Base-by-base conservation (phyloP, 2,888 invertebrate genomes). In the Falcaria lacertinaria region DNA sequence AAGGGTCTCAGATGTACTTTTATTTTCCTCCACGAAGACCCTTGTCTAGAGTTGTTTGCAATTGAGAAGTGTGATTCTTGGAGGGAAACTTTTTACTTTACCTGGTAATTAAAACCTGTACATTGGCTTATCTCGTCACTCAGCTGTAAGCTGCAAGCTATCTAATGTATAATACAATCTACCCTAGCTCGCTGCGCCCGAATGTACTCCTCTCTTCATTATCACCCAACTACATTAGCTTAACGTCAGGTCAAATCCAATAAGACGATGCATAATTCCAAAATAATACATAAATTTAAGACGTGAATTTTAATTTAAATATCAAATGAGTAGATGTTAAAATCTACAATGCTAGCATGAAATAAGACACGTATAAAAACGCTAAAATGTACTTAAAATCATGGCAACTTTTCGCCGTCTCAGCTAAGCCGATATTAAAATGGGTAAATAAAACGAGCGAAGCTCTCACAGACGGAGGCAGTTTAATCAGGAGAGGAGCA, bases 401-500 rank as follows among this genome's bases (percentile, higher is more conserved):
- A 4, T 2, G 8, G 14, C 37, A 37, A 22, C 19, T 14, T 22
- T 6, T 36, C 22, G n/a, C 22, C 15, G 22, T 8, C 22, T 7
- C 22, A 15, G 22, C 22, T 22, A 37, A 35, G 42, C 40, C 41
- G 42, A 44, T 45, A 36, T 43, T 40, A 33, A 33, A n/a, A 44
- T 52, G 47, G 55, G 61, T 60, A 73, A 74, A 76, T 70, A 75
- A 73, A 76, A 65, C 63, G 16, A 13, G 35, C 35, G 35, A 15
- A n/a, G n/a, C n/a, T n/a, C n/a, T n/a, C 37, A 22, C 22, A 11
- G 58, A 61, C 63, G 50, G 67, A 69, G 74, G 50, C 67, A 69
- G 74, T 80, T 81, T 80, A 82, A 83, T 82, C 82, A 83, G 71
- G 67, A 60, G 63, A 83, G 71, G 67, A 60, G 63, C 77, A 69